Base-by-base conservation (phyloP, 2,888 invertebrate genomes). In the Clistopyga incitator region DNA sequence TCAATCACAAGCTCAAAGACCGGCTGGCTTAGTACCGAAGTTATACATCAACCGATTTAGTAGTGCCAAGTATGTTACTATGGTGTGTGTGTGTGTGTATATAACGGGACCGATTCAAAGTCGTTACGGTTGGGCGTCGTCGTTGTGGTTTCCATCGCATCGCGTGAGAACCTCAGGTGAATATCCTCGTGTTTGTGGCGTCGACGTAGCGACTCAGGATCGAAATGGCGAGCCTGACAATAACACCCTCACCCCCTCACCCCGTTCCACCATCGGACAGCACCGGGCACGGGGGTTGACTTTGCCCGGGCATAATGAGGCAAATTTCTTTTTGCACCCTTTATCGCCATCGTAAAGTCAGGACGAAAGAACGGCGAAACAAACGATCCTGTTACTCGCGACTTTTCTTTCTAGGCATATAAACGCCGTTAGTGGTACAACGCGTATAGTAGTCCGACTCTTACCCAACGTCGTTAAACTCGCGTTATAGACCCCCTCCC, bases 1-100 rank as follows among this genome's bases (percentile, higher is more conserved):
- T 84, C 84, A 81, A 84, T 84, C 81, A 84, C 81, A 50, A 71
- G 52, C 75, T 81, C 78, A 75, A 84, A 84, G 68, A 78, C 75
- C 75, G 50, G 54, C 54, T 72, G 75, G 67, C 71, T 83, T 61
- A 74, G 59, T 78, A 65, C 20, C 13, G 64, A 54, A 67, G 42
- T 75, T 52, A 56, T 70, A 45, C 50, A 61, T 65, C 68, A 45
- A 72, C 38, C 65, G 74, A 75, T 81, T 84, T 59, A 78, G 45
- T 29, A 50, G 20, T 34, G 47, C 45, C 25, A 64, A 78, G 61
- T 83, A 67, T 74, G 70, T 29, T 38, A 20, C 59, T 15, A n/a
- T 54, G 67, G 56, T 25, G 61, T 29, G n/a, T 59, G 42, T 15
- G 11, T 59, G 13, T 34, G 68, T 59, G 54, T 38, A 38, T 10